Evolutionary conservation across 2,113 vertebrate genomes (phyloP).

Genomic region (Brachyhypopomus gauderio): DNA sequence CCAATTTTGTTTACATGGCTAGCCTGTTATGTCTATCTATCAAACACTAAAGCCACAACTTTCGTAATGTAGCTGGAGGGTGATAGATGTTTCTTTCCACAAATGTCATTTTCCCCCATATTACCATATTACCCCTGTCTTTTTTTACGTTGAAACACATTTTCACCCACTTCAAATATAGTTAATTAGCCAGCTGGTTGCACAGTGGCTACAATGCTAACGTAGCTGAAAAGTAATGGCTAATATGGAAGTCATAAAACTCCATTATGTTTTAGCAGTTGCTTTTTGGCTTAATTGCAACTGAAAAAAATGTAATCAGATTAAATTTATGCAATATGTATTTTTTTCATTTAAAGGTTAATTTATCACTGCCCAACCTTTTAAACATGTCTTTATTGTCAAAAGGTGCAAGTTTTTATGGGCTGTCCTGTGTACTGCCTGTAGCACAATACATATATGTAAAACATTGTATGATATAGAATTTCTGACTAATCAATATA

Average conservation of each 20-base stretch:
- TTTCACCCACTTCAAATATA: no score
- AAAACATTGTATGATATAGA: neutral
- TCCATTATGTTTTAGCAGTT: no score
- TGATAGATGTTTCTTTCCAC: neutral
- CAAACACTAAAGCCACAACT: slow-evolving; percentile 21
- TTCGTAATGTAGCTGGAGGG: neutral
- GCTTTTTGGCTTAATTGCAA: no score
- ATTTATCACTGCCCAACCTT: no score
- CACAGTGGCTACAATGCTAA: no score
- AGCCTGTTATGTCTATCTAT: neutral
- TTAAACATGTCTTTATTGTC: neutral
- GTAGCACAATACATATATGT: slow-evolving; percentile 5
- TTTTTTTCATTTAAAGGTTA: neutral
- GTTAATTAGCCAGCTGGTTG: no score
- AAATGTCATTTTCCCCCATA: neutral
- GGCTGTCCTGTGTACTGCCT: neutral
- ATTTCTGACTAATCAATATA: slow-evolving; percentile 6
- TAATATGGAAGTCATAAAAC: no score
- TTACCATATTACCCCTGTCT: neutral
- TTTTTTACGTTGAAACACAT: neutral
- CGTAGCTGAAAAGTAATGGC: no score
- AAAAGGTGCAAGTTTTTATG: neutral
- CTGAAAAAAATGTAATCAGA: no score
- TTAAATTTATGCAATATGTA: no score
- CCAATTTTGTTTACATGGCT: slow-evolving; percentile 16